Evolutionary conservation across 2,888 invertebrate species (phyloP).

Genomic region (Stenurella melanura): DNA sequence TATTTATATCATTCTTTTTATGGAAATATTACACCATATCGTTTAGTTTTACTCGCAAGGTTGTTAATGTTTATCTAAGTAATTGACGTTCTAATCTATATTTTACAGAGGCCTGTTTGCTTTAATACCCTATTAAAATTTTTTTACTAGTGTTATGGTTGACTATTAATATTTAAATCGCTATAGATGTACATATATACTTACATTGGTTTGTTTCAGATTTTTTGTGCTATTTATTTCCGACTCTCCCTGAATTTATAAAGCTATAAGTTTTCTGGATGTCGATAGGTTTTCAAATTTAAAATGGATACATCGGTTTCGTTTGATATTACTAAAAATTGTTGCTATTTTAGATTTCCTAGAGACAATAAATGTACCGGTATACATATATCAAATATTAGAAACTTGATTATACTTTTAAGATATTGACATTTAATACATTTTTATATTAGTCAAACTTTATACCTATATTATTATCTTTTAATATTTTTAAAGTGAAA

Average conservation of each 20-base stretch:
- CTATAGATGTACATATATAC: background rate
- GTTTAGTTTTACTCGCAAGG: slow-evolving; percentile 42
- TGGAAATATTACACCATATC: slow-evolving; percentile 17
- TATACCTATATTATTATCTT: no score
- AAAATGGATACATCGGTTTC: no score
- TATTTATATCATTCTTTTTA: slow-evolving; percentile 20
- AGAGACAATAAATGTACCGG: no score
- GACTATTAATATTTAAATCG: background rate
- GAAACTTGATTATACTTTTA: no score
- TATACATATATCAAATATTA: no score
- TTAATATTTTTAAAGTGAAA: no score
- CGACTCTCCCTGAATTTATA: background rate
- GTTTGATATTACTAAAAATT: background rate
- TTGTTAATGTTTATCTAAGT: slow-evolving; percentile 48
- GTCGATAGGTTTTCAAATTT: no score
- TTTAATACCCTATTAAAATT: slow-evolving; percentile 35
- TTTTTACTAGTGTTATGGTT: background rate
- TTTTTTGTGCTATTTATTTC: no score
- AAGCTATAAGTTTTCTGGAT: background rate
- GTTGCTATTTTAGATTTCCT: slow-evolving; percentile 28
- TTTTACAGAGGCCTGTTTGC: slow-evolving; percentile 39
- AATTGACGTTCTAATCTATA: slow-evolving; percentile 49
- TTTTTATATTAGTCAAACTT: no score
- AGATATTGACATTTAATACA: no score
- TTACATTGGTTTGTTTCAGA: no score